A percentile compares a stretch with the other conserved stretches of the same genome.
Conservation (phyloP, 2,888 invertebrate genomes). For the Drosophila prostipennis region DNA sequence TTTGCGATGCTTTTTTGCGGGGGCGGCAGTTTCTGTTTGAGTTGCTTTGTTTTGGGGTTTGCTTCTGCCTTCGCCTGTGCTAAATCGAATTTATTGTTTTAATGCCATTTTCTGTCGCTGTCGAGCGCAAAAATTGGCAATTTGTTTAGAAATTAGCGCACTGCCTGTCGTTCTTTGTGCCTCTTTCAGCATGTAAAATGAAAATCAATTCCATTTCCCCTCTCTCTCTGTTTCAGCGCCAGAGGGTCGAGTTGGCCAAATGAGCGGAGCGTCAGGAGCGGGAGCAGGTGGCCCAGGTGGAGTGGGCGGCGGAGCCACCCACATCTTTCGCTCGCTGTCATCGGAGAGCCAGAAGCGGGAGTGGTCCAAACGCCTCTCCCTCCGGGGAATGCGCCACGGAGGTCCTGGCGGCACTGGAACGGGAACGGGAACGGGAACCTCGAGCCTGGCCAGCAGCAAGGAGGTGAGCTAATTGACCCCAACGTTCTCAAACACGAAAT, state of each 20-base stretch:
- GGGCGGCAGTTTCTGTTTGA: constrained; percentile 36
- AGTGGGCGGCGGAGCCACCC: constrained; percentile 53
- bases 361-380: constrained; percentile 90
- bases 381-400: constrained; percentile 88
- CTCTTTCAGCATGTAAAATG: constrained; percentile 61
- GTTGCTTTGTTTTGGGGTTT: constrained; percentile 38
- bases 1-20: constrained; percentile 37
- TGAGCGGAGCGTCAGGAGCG: constrained; percentile 46
- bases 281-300: constrained; percentile 37
- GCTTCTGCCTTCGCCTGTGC: constrained; percentile 35
- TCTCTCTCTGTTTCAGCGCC: constrained; percentile 26
- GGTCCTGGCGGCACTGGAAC: constrained; percentile 81
- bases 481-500: constrained; percentile 9
- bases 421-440: constrained; percentile 85
- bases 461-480: constrained; percentile 72
- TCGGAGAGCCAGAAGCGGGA: constrained; percentile 88
- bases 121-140: constrained; percentile 69
- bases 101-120: constrained; percentile 70
- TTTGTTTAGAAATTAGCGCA: constrained; percentile 78
- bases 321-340: constrained; percentile 88
- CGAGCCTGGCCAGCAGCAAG: constrained; percentile 84
- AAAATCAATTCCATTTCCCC: constrained; percentile 71
- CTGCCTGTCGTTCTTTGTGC: constrained; percentile 19
- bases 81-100: constrained; percentile 79
- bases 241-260: constrained; percentile 29